Evolutionary conservation across 2,888 invertebrate species (phyloP).

Genomic region (Coleophora deauratella): DNA sequence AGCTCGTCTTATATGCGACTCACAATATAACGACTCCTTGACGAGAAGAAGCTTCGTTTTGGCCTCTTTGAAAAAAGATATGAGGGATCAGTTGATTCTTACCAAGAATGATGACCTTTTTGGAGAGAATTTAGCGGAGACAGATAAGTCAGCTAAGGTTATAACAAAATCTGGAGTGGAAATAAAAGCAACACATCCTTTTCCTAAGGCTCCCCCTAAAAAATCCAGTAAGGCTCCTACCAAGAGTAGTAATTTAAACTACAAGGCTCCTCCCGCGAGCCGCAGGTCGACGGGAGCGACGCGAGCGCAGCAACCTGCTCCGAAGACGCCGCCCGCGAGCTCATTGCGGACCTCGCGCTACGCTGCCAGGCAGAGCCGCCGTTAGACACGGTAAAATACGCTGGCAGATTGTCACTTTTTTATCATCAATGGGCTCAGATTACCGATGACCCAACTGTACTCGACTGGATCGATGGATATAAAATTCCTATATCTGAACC

Average conservation of each 20-base stretch:
- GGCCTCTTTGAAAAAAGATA: conserved; percentile 4
- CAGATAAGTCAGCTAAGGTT: conserved; percentile 6
- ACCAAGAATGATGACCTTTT: conserved; percentile 5
- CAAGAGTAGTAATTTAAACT: too few species aligned
- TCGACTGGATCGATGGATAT: conserved; percentile 8
- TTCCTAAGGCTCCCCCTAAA: background rate
- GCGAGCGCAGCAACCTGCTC: too few species aligned
- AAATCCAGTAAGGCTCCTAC: background rate
- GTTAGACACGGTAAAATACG: too few species aligned
- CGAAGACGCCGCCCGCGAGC: too few species aligned
- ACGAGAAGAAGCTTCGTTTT: conserved; percentile 4
- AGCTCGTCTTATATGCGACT: conserved; percentile 5
- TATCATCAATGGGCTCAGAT: background rate
- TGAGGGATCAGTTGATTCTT: conserved; percentile 5
- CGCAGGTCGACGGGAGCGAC: too few species aligned
- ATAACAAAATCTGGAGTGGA: conserved; percentile 4
- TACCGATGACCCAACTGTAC: conserved; percentile 1
- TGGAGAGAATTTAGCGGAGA: conserved; percentile 3
- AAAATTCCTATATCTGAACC: conserved; percentile 3
- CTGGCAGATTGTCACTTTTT: background rate
- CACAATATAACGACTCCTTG: conserved; percentile 4
- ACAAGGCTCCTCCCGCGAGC: too few species aligned
- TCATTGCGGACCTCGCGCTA: too few species aligned
- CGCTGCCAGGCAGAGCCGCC: too few species aligned
- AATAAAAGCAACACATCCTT: background rate